Evolutionary conservation across 2,888 invertebrate genomes (phyloP), one percentile per base, ranked within the genome.

Genomic region (Himalopsyche kuldschensis): DNA sequence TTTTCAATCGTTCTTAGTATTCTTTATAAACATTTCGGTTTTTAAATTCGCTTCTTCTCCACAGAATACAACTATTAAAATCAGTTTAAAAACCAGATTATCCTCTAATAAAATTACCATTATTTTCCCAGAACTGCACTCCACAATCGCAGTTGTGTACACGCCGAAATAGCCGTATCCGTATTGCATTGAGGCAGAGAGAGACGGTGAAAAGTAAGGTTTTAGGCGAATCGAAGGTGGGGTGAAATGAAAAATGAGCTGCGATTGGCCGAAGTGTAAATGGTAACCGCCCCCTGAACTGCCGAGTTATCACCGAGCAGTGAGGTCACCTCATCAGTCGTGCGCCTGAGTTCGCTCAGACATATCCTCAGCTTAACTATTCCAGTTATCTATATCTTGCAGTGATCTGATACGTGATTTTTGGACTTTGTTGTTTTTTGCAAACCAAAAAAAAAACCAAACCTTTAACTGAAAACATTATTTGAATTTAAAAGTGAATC

Each of bases 261-360:
- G 32, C 46, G 82, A 86, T 86, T 86, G 86, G 86, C 79, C 78
- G 78, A 27, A 20, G 35, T 30, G 35, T 20, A 30, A 76, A 41
- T n/a, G 46, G 27, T 78, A 80, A 41, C 75, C 84, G 80, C 80
- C 86, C 82, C 79, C 83, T 35, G 69, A 41, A 27, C 80, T 63
- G 82, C 79, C 78, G 79, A 83, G 81, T 75, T 84, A 79, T 63
- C 80, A 48, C 10, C 82, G 31, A 79, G 47, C 79, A 63, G 81
- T 78, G 82, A 81, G 82, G 84, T 82, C 84, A 83, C 75, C 77
- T 84, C 85, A 85, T 84, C 84, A 85, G 85, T 85, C 85, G 82
- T 79, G 81, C 82, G 75, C 82, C 48, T 48, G 83, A 84, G 80
- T 80, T 84, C 84, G 82, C 30, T 47, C 75, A 27, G 79, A 81